A percentile compares a stretch with the other conserved stretches of the same genome.
These are phyloP conservation scores for Caenorhabditis brenneri DNA, from an alignment of 1,140 invertebrate species.

Conservation along the genomic window DNA sequence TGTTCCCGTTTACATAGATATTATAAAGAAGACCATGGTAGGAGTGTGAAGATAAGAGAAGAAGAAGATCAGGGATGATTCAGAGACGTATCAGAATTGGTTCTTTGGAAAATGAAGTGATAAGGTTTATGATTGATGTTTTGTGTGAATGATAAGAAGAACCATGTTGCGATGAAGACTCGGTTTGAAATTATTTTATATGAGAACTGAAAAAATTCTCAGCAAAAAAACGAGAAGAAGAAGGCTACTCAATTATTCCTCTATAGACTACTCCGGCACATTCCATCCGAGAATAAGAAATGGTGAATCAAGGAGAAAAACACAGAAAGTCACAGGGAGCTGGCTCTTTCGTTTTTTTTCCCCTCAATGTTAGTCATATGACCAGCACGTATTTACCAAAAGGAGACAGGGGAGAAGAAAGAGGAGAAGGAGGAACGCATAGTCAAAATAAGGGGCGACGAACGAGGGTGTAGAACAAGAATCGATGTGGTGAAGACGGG, in stretches of 20 bases:
- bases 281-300: no score
- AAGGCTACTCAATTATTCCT: not conserved
- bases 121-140: constrained; percentile 2
- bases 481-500: not conserved
- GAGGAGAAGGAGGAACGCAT: not conserved
- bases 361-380: not conserved
- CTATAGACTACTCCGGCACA: no score
- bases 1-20: not conserved
- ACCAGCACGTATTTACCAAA: constrained; percentile 22
- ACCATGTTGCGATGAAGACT: no score
- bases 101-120: constrained; percentile 14
- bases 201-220: no score
- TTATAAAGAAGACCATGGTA: no score
- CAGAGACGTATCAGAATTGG: not conserved
- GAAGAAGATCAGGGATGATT: not conserved
- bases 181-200: no score
- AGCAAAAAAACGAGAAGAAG: not conserved
- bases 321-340: constrained; percentile 9
- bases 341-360: not conserved
- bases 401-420: not conserved
- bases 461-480: not conserved
- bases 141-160: constrained; percentile 7
- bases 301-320: no score
- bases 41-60: not conserved
- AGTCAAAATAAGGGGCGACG: not conserved